Evolutionary conservation across 2,888 invertebrate species (phyloP).

Genomic region (Tuberolachnus salignus): DNA sequence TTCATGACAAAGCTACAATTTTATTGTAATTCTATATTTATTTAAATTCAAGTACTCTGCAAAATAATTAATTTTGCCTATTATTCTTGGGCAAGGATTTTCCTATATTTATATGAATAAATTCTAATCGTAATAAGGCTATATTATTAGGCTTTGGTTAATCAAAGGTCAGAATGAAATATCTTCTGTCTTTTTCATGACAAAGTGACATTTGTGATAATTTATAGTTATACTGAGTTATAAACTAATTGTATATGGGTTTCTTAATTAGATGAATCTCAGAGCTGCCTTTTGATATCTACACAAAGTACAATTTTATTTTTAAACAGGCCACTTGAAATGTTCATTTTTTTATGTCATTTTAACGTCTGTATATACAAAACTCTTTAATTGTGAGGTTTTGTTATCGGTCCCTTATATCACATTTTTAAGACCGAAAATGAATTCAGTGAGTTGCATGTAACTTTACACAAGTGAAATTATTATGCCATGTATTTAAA

Average conservation of each 20-base stretch:
- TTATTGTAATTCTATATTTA: not conserved
- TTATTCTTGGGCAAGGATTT: slow-evolving; percentile 51
- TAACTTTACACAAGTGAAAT: not conserved
- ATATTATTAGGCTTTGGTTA: slow-evolving; percentile 48
- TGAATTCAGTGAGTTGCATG: slow-evolving; percentile 30
- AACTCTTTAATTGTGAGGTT: not conserved
- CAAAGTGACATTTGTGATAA: slow-evolving; percentile 34
- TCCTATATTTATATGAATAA: not conserved
- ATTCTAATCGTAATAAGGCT: slow-evolving; percentile 45
- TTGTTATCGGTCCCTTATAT: not conserved
- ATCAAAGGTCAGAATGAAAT: slow-evolving; percentile 37
- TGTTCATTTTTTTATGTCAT: slow-evolving; percentile 45
- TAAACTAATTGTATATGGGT: not conserved
- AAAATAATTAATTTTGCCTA: not conserved
- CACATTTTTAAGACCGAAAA: slow-evolving; percentile 4
- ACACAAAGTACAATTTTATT: slow-evolving; percentile 10
- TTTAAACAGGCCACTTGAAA: slow-evolving; percentile 51
- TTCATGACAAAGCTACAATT: slow-evolving; percentile 43
- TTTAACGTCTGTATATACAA: slow-evolving; percentile 43
- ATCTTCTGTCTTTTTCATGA: slow-evolving; percentile 53
- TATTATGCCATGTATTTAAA: not conserved
- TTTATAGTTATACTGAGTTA: no score
- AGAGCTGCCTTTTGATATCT: not conserved
- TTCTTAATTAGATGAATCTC: slow-evolving; percentile 48
- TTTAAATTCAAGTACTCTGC: not conserved